Evolutionary conservation across 2,113 vertebrate species (phyloP), one percentile per base, ranked within the genome.

Genomic region (Rhinolophus sinicus): DNA sequence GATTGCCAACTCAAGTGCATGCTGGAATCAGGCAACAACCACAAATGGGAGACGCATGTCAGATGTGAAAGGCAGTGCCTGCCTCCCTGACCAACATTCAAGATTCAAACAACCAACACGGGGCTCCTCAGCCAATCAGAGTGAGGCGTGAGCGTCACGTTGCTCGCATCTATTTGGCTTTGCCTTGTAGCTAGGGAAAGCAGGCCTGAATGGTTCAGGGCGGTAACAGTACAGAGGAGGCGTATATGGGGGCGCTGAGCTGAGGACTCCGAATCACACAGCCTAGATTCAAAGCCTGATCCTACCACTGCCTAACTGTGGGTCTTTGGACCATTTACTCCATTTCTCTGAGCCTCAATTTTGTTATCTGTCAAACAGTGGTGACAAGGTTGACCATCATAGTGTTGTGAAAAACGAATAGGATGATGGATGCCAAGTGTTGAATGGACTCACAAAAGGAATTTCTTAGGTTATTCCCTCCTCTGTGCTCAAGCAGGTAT

Each of bases 141-240:
- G 75, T 24, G 56, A 70, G 69, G 33, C 10, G 9, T 3, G 2
- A 56, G 65, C 3, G 6, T 38, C 58, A 6, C 3, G 35, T 26
- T 10, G 18, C 21, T 19, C 19, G 30, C 2, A 5, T 15, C 1
- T 5, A 3, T 1, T 52, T 73, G 6, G 21, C 60, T 75, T 54
- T 56, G 77, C 50, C 16, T 35, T 21, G 40, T 7, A 26, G 35
- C 40, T 15, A 2, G 13, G 21, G 24, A 30, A 54, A 30, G 28
- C 35, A 24, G 52, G 76, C 15, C 14, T 3, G 13, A 35, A 9
- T 0, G 62, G 21, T 0, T 2, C 4, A 1, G 14, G 1, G 2
- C 0, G 4, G 44, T 1, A 3, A 28, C 3, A 3, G 22, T 1
- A 1, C 0, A 5, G 40, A 22, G 52, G 21, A 26, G 38, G n/a